Percentiles rank a stretch among this genome's conserved stretches.
Evolutionary conservation across 2,888 invertebrate genomes (phyloP).

Genomic region (Augiades crinisus): DNA sequence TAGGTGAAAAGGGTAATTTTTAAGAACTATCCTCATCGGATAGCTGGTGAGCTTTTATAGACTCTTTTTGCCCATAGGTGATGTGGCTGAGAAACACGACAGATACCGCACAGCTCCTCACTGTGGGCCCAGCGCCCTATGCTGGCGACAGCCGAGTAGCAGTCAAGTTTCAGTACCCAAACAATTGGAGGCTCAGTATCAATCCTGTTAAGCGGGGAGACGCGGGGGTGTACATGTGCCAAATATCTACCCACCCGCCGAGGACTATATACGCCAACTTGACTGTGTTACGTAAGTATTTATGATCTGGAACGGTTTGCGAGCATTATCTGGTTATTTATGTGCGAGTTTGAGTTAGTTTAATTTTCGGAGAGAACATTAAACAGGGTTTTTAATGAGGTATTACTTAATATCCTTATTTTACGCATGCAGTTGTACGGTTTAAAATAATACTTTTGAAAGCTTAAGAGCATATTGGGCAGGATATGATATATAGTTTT

Average conservation of each 20-base stretch:
- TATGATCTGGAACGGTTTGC: conserved; percentile 27
- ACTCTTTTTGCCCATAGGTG: conserved; percentile 68
- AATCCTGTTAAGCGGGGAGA: conserved; percentile 87
- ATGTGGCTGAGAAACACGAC: conserved; percentile 85
- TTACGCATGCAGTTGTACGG: too few relatives aligned
- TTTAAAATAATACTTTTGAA: too few relatives aligned
- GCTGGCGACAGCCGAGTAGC: conserved; percentile 84
- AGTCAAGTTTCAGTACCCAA: conserved; percentile 86
- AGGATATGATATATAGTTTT: too few relatives aligned
- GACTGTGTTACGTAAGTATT: conserved; percentile 86
- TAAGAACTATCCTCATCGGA: too few relatives aligned
- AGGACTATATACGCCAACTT: conserved; percentile 88
- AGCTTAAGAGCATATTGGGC: too few relatives aligned
- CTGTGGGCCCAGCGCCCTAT: conserved; percentile 84
- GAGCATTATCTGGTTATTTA: conserved; percentile 25
- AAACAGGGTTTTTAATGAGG: background rate
- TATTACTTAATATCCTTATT: too few relatives aligned
- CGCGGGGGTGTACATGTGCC: conserved; percentile 89
- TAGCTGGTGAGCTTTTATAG: background rate
- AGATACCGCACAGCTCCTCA: conserved; percentile 84
- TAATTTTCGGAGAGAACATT: conserved; percentile 6
- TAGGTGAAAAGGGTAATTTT: too few relatives aligned
- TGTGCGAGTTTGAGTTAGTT: conserved; percentile 24
- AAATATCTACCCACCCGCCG: conserved; percentile 91
- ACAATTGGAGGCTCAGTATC: conserved; percentile 86